Conservation (phyloP, 2,888 invertebrate genomes). For the Mesochorus sp. region DNA sequence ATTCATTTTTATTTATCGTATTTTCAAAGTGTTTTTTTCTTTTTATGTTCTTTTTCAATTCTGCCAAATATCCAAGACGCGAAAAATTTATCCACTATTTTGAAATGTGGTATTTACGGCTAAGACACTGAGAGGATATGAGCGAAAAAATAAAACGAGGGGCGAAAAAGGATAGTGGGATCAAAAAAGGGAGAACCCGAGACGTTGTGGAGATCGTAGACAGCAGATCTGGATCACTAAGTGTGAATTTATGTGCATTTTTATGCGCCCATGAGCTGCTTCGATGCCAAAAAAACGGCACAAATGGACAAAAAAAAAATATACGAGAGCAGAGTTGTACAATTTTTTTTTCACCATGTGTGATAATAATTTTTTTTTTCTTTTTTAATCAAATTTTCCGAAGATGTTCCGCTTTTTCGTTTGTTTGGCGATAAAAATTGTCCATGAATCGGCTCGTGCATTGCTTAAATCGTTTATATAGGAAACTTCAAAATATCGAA, state of each 20-base stretch:
- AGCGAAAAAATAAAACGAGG: conserved; percentile 8
- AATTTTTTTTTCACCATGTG: no score
- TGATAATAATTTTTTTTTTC: no score
- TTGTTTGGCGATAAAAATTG: no score
- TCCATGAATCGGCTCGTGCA: no score
- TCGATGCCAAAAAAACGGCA: background rate
- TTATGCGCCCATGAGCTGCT: conserved; percentile 6
- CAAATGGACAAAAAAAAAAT: background rate
- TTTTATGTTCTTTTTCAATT: background rate
- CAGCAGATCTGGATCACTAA: conserved; percentile 4
- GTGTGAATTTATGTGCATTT: conserved; percentile 29
- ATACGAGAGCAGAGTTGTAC: background rate
- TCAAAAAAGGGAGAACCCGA: background rate
- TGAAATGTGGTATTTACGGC: background rate
- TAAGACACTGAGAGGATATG: background rate
- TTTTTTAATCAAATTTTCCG: no score
- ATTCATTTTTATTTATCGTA: background rate
- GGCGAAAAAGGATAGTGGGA: background rate
- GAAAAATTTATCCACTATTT: background rate
- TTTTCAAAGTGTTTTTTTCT: no score
- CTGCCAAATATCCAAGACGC: background rate
- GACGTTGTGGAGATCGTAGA: background rate
- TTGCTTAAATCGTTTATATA: no score
- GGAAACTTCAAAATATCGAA: no score
- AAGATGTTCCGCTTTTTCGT: no score